Evolutionary conservation across 2,888 invertebrate genomes (phyloP), one percentile per base, ranked within the genome.

Genomic region (Calameuta filiformis): DNA sequence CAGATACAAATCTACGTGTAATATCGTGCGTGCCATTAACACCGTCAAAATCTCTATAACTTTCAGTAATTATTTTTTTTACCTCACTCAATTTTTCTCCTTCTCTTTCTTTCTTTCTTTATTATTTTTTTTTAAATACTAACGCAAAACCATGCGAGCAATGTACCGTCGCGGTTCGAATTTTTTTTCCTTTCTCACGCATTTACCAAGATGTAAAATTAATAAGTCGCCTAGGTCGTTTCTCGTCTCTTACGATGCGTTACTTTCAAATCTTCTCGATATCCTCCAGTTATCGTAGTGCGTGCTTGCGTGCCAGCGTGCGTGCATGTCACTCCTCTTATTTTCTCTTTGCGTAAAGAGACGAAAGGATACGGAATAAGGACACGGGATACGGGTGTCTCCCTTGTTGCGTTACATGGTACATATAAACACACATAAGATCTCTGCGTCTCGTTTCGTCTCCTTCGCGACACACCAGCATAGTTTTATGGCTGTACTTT

Each of bases 131-230:
- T 78, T 80, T 75, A 73, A 79, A 78, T 82, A 77, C 77, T 79
- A 77, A 81, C 79, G 80, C 79, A 40, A 75, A 31, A 69, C 56
- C 71, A 80, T 79, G 80, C 76, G 81, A 79, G 73, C 78, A 80
- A 80, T 78, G 79, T 82, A 81, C 78, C 79, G 78, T 76, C 74
- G 35, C 74, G 35, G 31, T 69, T 75, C 31, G 73, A 35, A 12
- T 68, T 75, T 35, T 56, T 35, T 12, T 73, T 11, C 35, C 76
- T 35, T 23, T 40, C 1, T 15, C 6, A 56, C 56, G 23, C 56
- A 23, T 23, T 1, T 9, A 9, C 9, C 56, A 56, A 56, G 9
- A 56, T 9, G 9, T 56, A 23, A 56, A 56, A 56, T 56, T 56
- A 56, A 56, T 23, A 56, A 23, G 56, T 56, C 56, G 56, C 56